Evolutionary conservation across 2,113 vertebrate species (phyloP).

Genomic region (Helogale parvula): DNA sequence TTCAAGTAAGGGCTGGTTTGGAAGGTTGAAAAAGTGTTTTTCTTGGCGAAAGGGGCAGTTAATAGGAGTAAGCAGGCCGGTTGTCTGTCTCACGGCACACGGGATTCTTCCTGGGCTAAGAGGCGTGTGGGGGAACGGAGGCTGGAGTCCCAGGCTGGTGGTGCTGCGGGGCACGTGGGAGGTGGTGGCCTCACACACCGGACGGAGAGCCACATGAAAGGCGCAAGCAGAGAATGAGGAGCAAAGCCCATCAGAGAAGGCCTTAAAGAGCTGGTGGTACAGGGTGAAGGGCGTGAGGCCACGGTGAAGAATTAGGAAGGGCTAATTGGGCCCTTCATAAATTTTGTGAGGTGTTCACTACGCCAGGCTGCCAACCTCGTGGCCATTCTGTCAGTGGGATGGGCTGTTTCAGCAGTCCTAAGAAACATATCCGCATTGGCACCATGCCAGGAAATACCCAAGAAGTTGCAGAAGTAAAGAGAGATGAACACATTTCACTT

Average conservation of each 20-base stretch:
- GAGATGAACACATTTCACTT: background rate
- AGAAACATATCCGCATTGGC: background rate
- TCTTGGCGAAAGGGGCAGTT: conserved; percentile 64
- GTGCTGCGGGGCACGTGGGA: rapidly evolving
- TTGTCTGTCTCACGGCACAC: background rate
- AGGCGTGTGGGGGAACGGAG: background rate
- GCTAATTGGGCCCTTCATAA: background rate
- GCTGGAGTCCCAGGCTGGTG: background rate
- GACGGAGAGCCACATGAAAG: background rate
- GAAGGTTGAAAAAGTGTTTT: conserved; percentile 58
- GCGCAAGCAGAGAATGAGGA: background rate
- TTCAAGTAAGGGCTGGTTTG: conserved; percentile 58
- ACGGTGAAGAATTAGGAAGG: background rate
- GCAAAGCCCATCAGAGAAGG: background rate
- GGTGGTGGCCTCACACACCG: background rate
- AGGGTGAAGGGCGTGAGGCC: background rate
- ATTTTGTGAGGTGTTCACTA: rapidly evolving
- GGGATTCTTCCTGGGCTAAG: background rate
- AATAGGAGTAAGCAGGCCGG: conserved; percentile 3
- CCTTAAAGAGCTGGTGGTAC: background rate
- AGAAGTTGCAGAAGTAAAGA: background rate
- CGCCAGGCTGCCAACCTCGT: rapidly evolving
- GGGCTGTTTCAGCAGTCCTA: background rate
- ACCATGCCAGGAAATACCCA: background rate
- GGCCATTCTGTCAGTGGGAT: background rate